phyloP scores from a whole-genome alignment of 2,113 vertebrate species.

The Pangasianodon hypophthalmus region DNA sequence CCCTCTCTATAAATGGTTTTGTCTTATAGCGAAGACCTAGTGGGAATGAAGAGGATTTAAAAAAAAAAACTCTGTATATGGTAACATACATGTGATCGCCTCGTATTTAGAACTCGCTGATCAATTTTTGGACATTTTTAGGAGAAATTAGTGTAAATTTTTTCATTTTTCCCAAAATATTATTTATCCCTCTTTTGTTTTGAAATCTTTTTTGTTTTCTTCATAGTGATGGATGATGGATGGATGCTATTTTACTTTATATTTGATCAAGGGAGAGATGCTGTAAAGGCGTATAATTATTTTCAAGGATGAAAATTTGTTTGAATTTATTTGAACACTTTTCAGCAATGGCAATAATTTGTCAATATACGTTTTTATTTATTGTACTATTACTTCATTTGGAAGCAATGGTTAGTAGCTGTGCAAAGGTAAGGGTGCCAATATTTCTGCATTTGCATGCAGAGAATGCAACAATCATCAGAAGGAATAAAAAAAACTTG shows the following conservation, averaged over 20 bases:
- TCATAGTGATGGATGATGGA: not conserved
- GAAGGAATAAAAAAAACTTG: not conserved
- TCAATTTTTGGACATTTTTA: not conserved
- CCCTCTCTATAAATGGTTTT: slow-evolving; percentile 75
- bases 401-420: not conserved
- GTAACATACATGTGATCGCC: not conserved
- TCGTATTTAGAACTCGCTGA: not conserved
- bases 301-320: not conserved
- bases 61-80: not conserved
- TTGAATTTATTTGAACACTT: not conserved
- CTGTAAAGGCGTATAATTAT: too few species aligned
- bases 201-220: not conserved
- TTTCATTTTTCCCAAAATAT: not conserved
- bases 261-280: too few species aligned
- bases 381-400: not conserved
- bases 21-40: slow-evolving; percentile 71
- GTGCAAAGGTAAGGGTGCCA: not conserved
- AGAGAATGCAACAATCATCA: not conserved
- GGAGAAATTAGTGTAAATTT: not conserved
- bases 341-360: not conserved
- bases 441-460: not conserved
- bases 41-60: not conserved
- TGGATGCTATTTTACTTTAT: too few species aligned
- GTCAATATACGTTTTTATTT: not conserved
- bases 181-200: not conserved